phyloP scores from a whole-genome alignment of 1,140 invertebrate genomes.

The Odontomachus brunneus region DNA sequence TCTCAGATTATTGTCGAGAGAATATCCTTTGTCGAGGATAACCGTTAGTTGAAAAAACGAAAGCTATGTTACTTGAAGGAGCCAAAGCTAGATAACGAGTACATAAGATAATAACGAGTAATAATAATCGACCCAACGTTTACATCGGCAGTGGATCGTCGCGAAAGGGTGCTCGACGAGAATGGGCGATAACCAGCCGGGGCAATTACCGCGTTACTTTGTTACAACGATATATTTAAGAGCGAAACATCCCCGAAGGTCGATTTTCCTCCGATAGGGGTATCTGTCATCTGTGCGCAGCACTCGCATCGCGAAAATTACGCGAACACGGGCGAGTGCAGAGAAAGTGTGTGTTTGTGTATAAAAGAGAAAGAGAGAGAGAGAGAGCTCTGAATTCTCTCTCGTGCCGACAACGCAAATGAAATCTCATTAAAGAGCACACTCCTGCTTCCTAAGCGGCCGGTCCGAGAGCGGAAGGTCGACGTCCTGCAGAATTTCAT shows the following conservation, averaged over 20 bases:
- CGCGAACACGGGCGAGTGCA: slow-evolving; percentile 33
- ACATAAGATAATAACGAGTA: too few relatives aligned
- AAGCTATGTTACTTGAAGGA: too few relatives aligned
- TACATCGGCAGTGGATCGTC: too few relatives aligned
- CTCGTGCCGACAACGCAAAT: slow-evolving; percentile 40
- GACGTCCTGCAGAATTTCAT: slow-evolving; percentile 20
- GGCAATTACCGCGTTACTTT: background rate
- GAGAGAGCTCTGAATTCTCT: slow-evolving; percentile 21
- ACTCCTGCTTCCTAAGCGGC: slow-evolving; percentile 25
- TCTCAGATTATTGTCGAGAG: too few relatives aligned
- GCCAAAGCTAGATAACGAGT: too few relatives aligned
- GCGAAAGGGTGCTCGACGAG: too few relatives aligned
- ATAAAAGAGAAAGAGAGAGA: background rate
- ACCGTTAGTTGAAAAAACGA: too few relatives aligned
- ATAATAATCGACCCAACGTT: too few relatives aligned
- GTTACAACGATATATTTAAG: slow-evolving; percentile 5
- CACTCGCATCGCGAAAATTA: slow-evolving; percentile 41
- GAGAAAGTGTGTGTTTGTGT: background rate
- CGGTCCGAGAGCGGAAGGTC: slow-evolving; percentile 15
- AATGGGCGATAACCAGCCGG: background rate
- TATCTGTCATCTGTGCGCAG: slow-evolving; percentile 21
- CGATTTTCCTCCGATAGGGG: background rate
- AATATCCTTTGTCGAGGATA: too few relatives aligned
- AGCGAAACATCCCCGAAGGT: background rate
- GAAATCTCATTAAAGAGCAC: slow-evolving; percentile 58